phyloP scores from a whole-genome alignment of 1,140 invertebrate species.

The Platorchestia sp. region DNA sequence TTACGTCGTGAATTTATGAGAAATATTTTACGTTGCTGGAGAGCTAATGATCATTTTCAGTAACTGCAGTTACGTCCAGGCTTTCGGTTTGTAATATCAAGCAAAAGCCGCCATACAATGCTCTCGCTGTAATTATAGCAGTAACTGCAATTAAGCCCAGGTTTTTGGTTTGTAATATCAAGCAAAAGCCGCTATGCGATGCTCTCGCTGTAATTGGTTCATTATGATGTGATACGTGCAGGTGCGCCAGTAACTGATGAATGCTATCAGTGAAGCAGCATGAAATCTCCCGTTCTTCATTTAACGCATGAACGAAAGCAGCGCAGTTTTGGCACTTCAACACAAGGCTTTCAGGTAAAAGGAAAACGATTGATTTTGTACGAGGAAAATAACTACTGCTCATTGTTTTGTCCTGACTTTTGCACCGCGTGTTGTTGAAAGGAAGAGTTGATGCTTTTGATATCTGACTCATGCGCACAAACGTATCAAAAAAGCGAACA shows the following conservation, averaged over 20 bases:
- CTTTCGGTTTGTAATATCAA: not conserved
- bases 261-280: not conserved
- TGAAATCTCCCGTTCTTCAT: not conserved
- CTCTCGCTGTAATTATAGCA: too few species aligned
- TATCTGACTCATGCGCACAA: not conserved
- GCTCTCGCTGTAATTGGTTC: not conserved
- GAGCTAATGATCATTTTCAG: not conserved
- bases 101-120: too few species aligned
- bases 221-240: not conserved
- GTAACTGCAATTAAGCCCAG: not conserved
- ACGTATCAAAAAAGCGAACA: not conserved
- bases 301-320: not conserved
- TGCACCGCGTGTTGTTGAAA: not conserved
- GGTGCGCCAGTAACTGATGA: not conserved
- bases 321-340: not conserved
- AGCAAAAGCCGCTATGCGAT: not conserved
- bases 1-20: not conserved
- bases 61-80: not conserved
- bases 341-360: not conserved
- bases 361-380: not conserved
- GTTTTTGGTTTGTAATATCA: not conserved
- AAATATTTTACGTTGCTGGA: not conserved
- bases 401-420: not conserved
- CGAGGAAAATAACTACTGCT: not conserved
- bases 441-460: not conserved